Conservation (phyloP, 1,140 invertebrate genomes). For the Harpegnathos saltator region DNA sequence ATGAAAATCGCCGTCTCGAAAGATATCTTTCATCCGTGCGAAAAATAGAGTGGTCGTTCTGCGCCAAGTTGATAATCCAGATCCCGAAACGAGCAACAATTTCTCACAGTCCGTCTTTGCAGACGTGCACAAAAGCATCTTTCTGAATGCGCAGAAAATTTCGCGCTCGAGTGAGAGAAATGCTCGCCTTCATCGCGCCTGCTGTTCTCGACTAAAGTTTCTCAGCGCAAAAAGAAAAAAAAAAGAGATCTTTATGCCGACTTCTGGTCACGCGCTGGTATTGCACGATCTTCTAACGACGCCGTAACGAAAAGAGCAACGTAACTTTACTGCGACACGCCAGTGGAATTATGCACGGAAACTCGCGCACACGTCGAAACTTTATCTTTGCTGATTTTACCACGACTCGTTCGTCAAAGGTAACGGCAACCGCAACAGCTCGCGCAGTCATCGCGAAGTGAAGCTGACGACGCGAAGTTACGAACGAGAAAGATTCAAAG, state of each 20-base stretch:
- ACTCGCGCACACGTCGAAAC: not conserved
- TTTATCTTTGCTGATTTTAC: slow-evolving; percentile 27
- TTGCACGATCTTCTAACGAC: not conserved
- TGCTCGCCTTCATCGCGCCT: not conserved
- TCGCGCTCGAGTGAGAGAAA: not conserved
- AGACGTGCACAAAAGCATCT: not conserved
- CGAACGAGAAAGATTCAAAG: slow-evolving; percentile 10
- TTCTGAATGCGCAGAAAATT: not conserved
- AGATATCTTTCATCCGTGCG: not conserved
- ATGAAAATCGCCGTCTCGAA: not conserved
- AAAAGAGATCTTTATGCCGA: not conserved
- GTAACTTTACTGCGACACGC: not conserved
- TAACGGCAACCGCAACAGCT: not conserved
- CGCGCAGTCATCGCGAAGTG: not conserved
- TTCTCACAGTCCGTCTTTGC: not conserved
- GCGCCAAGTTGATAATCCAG: not conserved
- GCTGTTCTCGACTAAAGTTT: not conserved
- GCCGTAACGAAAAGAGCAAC: not conserved
- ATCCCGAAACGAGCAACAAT: not conserved
- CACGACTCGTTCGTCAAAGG: slow-evolving; percentile 19
- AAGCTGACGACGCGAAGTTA: slow-evolving; percentile 1
- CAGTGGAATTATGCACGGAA: not conserved
- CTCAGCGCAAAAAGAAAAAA: not conserved
- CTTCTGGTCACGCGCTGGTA: not conserved
- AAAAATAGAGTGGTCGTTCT: slow-evolving; percentile 1